These are phyloP conservation scores for Dendrolimus punctatus DNA, from an alignment of 1,140 invertebrate species.

Conservation along the genomic window DNA sequence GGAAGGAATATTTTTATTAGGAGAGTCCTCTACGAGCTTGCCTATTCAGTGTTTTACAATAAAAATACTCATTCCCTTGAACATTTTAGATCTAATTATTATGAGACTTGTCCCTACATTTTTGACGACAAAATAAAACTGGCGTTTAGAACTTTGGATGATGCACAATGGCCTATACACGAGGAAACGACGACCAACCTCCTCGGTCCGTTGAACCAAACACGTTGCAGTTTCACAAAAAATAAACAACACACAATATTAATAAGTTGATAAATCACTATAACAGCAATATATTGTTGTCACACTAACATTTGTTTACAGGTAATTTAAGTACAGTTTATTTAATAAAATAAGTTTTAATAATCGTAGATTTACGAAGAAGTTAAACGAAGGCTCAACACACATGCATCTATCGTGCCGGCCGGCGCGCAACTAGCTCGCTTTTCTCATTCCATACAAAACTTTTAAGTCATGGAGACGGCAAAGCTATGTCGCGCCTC, in stretches of 20 bases:
- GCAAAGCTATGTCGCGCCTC: conserved; percentile 71
- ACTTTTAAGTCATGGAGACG: conserved; percentile 71
- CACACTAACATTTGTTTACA: conserved; percentile 4
- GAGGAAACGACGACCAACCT: conserved; percentile 61
- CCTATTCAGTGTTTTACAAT: no score
- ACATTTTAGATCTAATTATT: no score
- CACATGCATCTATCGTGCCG: conserved; percentile 50
- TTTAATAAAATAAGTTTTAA: conserved; percentile 33
- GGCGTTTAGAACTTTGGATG: conserved; percentile 17
- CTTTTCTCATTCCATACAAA: conserved; percentile 60
- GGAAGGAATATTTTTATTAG: no score
- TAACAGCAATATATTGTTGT: conserved; percentile 4
- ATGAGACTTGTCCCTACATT: no score
- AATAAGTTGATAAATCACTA: conserved; percentile 18
- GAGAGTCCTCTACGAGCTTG: no score
- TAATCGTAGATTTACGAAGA: conserved; percentile 49
- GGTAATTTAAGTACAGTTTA: neutral
- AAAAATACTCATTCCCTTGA: no score
- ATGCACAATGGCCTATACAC: conserved; percentile 51
- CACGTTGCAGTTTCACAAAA: conserved; percentile 68
- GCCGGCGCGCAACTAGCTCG: conserved; percentile 64
- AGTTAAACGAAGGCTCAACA: conserved; percentile 41
- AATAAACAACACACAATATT: conserved; percentile 48
- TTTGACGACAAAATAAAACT: conserved; percentile 18
- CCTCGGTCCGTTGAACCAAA: conserved; percentile 66